Conservation (phyloP, 2,797 vertebrate species). For the Amblyopsis hoosieri region DNA sequence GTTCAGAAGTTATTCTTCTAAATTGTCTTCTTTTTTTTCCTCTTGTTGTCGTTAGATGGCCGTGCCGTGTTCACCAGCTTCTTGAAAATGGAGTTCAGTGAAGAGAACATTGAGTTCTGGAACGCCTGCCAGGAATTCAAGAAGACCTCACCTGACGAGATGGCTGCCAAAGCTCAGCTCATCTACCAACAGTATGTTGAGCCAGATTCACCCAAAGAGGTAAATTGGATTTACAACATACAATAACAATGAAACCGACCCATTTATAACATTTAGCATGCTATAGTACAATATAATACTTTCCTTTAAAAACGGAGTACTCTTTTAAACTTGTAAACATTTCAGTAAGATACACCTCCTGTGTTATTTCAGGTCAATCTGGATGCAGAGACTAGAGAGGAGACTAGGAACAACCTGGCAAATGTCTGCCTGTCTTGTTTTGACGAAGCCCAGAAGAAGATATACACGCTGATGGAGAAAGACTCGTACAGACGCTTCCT, state of each 20-base stretch:
- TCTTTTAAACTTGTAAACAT: no score
- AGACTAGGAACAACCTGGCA: conserved; percentile 80
- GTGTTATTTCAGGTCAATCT: conserved; percentile 85
- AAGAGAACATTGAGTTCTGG: conserved; percentile 95
- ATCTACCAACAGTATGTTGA: conserved; percentile 86
- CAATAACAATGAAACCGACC: background rate
- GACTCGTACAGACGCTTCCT: conserved; percentile 94
- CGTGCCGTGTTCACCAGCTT: conserved; percentile 83
- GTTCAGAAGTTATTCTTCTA: background rate
- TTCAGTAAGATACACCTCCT: background rate
- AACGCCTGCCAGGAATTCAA: conserved; percentile 90
- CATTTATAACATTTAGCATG: no score
- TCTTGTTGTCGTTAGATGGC: conserved; percentile 71
- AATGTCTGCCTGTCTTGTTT: conserved; percentile 80
- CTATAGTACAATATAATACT: no score
- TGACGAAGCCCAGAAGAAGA: conserved; percentile 88
- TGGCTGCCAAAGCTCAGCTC: conserved; percentile 79
- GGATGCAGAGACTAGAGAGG: conserved; percentile 85
- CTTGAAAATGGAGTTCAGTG: conserved; percentile 88
- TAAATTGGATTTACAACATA: conserved; percentile 33
- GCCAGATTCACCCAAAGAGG: conserved; percentile 86
- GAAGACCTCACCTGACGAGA: conserved; percentile 71
- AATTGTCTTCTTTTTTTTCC: background rate
- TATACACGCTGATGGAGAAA: conserved; percentile 92
- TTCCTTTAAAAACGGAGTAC: no score